phyloP scores from a whole-genome alignment of 2,113 vertebrate species.

The Saguinus imperator region DNA sequence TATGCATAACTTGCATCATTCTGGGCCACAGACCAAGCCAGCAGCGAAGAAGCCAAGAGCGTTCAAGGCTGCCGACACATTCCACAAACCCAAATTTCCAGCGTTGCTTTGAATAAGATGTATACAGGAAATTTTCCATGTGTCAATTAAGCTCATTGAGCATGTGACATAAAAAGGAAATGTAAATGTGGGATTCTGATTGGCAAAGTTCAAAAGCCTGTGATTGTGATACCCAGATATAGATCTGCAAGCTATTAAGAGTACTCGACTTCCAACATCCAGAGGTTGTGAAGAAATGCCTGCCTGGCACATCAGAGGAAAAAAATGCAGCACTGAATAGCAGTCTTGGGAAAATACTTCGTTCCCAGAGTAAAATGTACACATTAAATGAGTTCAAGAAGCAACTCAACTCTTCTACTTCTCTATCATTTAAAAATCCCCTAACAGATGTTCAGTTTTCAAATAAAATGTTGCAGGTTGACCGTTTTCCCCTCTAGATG shows the following conservation, averaged over 20 bases:
- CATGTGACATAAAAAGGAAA: slow-evolving; percentile 53
- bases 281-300: background rate
- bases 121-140: slow-evolving; percentile 53
- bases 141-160: slow-evolving; percentile 12
- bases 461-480: background rate
- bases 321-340: background rate
- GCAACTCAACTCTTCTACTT: background rate
- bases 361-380: background rate
- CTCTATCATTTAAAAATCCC: background rate
- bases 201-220: slow-evolving; percentile 55
- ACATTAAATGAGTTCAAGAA: background rate
- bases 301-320: background rate
- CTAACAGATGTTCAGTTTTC: background rate
- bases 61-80: background rate
- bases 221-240: background rate
- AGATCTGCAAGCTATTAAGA: slow-evolving; percentile 32
- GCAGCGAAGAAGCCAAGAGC: slow-evolving; percentile 8
- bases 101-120: background rate
- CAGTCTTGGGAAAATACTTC: slow-evolving; percentile 17
- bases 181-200: slow-evolving; percentile 21
- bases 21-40: slow-evolving; percentile 6
- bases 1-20: background rate
- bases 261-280: background rate
- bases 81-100: slow-evolving; percentile 24
- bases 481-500: background rate